Percentiles rank a stretch among this genome's conserved stretches.
These are phyloP conservation scores for Spatulosminthurus flaviceps DNA, from an alignment of 2,888 invertebrate species.

Conservation along the genomic window DNA sequence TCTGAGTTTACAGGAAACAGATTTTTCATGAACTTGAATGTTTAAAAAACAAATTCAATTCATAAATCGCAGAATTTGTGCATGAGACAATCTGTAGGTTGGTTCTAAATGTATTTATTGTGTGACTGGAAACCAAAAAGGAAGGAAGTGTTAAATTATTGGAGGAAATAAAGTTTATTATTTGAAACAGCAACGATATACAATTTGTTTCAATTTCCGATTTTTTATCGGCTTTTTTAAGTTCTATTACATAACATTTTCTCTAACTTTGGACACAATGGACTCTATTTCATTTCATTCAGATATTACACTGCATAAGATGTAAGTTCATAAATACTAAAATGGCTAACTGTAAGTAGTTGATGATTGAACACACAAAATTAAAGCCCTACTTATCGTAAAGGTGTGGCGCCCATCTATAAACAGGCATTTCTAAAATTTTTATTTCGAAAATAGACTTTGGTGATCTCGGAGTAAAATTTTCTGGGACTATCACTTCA, in stretches of 20 bases:
- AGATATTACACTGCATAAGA: too few relatives aligned
- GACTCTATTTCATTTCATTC: too few relatives aligned
- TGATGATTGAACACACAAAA: neutral
- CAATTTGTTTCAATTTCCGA: too few relatives aligned
- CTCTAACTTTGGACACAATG: too few relatives aligned
- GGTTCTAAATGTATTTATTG: constrained; percentile 14
- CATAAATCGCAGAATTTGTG: constrained; percentile 1
- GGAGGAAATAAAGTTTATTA: neutral
- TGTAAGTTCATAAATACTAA: too few relatives aligned
- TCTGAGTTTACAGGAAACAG: neutral
- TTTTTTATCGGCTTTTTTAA: too few relatives aligned
- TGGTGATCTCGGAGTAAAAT: constrained; percentile 53
- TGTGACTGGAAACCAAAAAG: neutral
- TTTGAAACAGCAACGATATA: constrained; percentile 17
- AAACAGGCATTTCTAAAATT: constrained; percentile 54
- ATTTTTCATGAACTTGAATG: neutral
- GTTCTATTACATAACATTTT: too few relatives aligned
- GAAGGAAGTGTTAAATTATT: neutral
- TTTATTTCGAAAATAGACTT: constrained; percentile 57
- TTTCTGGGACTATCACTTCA: constrained; percentile 56
- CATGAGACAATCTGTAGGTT: neutral
- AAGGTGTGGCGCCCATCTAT: constrained; percentile 53
- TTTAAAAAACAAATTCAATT: neutral
- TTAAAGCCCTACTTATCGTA: neutral
- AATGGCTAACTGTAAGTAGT: too few relatives aligned